phyloP scores from a whole-genome alignment of 2,888 invertebrate genomes.

The Cheilosia urbana region DNA sequence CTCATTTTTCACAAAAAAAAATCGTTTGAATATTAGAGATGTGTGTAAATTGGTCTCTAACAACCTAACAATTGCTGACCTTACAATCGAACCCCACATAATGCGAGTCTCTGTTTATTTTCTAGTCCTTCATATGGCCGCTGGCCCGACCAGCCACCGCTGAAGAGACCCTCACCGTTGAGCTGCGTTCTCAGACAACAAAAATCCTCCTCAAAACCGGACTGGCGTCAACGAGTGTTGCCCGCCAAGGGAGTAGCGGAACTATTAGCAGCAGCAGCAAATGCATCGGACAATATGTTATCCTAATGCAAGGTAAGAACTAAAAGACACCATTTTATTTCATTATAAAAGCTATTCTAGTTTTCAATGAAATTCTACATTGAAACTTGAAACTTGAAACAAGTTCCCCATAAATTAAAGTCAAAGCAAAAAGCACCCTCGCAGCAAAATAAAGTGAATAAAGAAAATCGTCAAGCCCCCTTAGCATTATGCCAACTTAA shows the following conservation, averaged over 20 bases:
- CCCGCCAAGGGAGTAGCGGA: conserved; percentile 78
- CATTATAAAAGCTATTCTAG: no score
- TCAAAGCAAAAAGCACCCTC: not conserved
- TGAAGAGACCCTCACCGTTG: conserved; percentile 87
- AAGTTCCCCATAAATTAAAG: not conserved
- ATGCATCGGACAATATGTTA: conserved; percentile 80
- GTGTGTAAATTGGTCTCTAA: no score
- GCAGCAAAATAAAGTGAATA: not conserved
- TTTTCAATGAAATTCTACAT: no score
- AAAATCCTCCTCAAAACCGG: conserved; percentile 80
- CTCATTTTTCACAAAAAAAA: no score
- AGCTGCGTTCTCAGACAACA: conserved; percentile 82
- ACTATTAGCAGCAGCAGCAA: conserved; percentile 81
- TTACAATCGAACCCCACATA: no score
- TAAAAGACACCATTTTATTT: no score
- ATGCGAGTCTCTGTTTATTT: conserved; percentile 50
- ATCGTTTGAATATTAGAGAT: no score
- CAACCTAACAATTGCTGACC: no score
- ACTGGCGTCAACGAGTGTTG: conserved; percentile 77
- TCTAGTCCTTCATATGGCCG: conserved; percentile 89
- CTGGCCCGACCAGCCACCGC: conserved; percentile 87
- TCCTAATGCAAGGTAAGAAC: conserved; percentile 81
- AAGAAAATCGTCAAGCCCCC: not conserved
- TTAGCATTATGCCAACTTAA: conserved; percentile 26
- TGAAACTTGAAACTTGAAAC: no score